Percentiles rank a stretch among this genome's conserved stretches.
These are phyloP conservation scores for Nomada ferruginata DNA, from an alignment of 2,888 invertebrate species.

Conservation along the genomic window DNA sequence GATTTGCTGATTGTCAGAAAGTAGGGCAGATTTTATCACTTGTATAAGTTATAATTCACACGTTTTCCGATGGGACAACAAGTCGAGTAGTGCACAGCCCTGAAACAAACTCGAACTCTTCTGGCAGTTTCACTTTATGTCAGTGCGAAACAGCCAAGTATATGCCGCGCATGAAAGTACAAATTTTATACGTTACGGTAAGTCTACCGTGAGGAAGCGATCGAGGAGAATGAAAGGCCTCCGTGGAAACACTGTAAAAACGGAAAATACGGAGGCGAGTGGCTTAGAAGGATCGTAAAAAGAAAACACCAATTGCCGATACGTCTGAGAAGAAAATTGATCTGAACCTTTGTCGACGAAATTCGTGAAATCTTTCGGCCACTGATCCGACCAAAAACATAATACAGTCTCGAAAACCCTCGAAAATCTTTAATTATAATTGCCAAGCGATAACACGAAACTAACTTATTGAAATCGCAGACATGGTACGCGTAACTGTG, in stretches of 20 bases:
- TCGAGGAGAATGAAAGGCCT: constrained; percentile 59
- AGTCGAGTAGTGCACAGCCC: constrained; percentile 47
- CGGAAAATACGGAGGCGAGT: constrained; percentile 73
- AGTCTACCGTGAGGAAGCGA: constrained; percentile 62
- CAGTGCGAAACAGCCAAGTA: constrained; percentile 70
- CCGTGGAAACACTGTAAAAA: constrained; percentile 72
- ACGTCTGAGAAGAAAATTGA: too few relatives aligned
- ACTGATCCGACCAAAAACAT: too few relatives aligned
- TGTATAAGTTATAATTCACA: too few relatives aligned
- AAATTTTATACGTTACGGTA: constrained; percentile 73
- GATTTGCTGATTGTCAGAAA: too few relatives aligned
- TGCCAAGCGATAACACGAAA: neutral
- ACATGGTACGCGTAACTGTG: neutral
- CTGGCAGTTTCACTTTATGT: constrained; percentile 62
- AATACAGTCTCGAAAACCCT: too few relatives aligned
- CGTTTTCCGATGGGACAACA: too few relatives aligned
- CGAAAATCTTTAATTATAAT: neutral
- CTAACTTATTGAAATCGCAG: neutral
- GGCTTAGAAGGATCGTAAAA: constrained; percentile 69
- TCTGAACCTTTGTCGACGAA: neutral
- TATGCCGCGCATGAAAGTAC: constrained; percentile 69
- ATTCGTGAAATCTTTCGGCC: neutral
- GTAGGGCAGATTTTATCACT: too few relatives aligned
- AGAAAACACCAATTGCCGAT: constrained; percentile 30
- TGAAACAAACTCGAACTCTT: constrained; percentile 56